A percentile compares a stretch with the other conserved stretches of the same genome.
Conservation (phyloP, 2,797 vertebrate species). For the Paratrypauchen microcephalus region DNA sequence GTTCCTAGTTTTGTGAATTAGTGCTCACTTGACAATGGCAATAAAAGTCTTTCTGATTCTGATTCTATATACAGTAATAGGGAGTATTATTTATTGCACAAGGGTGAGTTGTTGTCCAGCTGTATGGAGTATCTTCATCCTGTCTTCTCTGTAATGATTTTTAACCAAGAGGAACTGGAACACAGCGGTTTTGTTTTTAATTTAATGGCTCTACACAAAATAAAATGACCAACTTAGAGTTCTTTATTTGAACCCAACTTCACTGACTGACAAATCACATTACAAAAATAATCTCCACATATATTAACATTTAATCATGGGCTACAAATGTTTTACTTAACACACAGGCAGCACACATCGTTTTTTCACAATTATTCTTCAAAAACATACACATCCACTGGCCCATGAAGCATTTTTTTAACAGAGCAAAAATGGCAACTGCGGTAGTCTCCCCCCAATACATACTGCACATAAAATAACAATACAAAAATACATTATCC, state of each 20-base stretch:
- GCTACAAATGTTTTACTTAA: conserved; percentile 47
- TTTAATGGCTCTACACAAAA: not conserved
- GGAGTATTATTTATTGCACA: no score
- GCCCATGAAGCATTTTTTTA: conserved; percentile 44
- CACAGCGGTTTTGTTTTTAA: not conserved
- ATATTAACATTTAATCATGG: conserved; percentile 40
- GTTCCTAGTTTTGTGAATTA: no score
- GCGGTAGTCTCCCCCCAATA: conserved; percentile 54
- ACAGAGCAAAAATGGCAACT: conserved; percentile 25
- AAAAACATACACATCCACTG: conserved; percentile 43
- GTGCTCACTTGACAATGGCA: no score
- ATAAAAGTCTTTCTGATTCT: no score
- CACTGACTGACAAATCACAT: conserved; percentile 46
- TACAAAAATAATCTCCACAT: conserved; percentile 69
- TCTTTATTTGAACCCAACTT: conserved; percentile 57
- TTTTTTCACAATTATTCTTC: conserved; percentile 37
- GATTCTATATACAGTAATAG: no score
- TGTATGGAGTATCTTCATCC: no score
- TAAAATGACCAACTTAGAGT: conserved; percentile 23
- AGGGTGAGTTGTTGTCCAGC: no score
- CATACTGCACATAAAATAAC: conserved; percentile 48
- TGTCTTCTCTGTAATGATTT: no score
- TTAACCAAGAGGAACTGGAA: no score
- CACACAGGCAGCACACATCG: conserved; percentile 24
- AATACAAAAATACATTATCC: conserved; percentile 71